A percentile compares a stretch with the other conserved stretches of the same genome.
These are phyloP conservation scores for Ennomos quercinarius DNA, from an alignment of 2,888 invertebrate species.

Conservation along the genomic window DNA sequence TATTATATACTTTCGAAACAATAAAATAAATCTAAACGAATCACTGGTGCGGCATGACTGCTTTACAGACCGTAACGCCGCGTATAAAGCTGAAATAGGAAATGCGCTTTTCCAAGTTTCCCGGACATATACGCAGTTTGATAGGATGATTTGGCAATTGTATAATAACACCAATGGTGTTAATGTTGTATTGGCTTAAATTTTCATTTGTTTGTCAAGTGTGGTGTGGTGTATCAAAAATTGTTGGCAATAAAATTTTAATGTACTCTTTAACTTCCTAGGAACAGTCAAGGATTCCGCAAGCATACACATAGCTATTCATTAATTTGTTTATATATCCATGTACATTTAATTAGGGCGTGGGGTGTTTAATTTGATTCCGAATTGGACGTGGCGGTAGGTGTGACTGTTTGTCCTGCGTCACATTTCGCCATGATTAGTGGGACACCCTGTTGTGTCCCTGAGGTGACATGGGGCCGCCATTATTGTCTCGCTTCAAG, in stretches of 20 bases:
- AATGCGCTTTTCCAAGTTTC: constrained; percentile 35
- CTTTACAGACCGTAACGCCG: constrained; percentile 43
- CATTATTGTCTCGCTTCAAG: constrained; percentile 48
- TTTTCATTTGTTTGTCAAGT: background rate
- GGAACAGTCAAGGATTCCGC: constrained; percentile 18
- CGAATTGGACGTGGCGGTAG: constrained; percentile 40
- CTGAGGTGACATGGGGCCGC: constrained; percentile 45
- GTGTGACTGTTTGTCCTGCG: constrained; percentile 52
- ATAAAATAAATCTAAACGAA: constrained; percentile 41
- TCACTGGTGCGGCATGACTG: constrained; percentile 33
- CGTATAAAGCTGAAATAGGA: constrained; percentile 32
- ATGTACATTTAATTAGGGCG: constrained; percentile 41
- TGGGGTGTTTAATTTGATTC: constrained; percentile 42
- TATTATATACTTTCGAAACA: constrained; percentile 23
- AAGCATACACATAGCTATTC: constrained; percentile 25
- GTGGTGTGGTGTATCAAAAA: too few relatives aligned
- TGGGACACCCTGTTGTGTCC: constrained; percentile 45
- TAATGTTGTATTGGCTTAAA: background rate
- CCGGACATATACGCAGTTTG: constrained; percentile 33
- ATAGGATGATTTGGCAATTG: constrained; percentile 30
- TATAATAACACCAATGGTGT: constrained; percentile 4
- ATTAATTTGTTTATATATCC: constrained; percentile 32
- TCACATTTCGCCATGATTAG: constrained; percentile 57
- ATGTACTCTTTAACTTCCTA: background rate
- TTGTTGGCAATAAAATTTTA: too few relatives aligned